These are phyloP conservation scores for Origma solitaria DNA, from an alignment of 2,113 vertebrate genomes.

Conservation along the genomic window DNA sequence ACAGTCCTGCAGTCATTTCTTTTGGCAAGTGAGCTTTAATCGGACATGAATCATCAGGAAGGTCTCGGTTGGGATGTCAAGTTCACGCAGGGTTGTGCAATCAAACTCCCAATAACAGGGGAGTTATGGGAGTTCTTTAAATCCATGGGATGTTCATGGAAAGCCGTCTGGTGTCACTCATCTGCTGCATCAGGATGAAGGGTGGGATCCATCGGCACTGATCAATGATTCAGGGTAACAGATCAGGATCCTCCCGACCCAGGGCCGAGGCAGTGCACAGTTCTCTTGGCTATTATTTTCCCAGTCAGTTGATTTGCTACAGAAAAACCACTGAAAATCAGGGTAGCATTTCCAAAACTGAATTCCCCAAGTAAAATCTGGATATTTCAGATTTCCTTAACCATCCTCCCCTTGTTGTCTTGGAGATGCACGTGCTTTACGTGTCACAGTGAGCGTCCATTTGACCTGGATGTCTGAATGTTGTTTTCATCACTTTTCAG, in stretches of 20 bases:
- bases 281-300: background rate
- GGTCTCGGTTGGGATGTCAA: background rate
- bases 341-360: background rate
- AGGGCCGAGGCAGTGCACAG: background rate
- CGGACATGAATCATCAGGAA: background rate
- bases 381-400: background rate
- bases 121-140: background rate
- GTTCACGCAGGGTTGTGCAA: background rate
- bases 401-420: background rate
- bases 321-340: background rate
- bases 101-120: background rate
- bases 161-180: conserved; percentile 43
- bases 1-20: background rate
- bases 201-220: conserved; percentile 23
- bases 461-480: background rate
- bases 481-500: background rate
- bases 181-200: conserved; percentile 1
- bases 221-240: conserved; percentile 11
- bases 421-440: background rate
- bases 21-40: background rate
- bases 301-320: background rate
- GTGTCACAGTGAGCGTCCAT: rapidly evolving
- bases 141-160: background rate
- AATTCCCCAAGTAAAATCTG: background rate
- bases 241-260: background rate